These are phyloP conservation scores for Callopanchax toddi DNA, from an alignment of 2,113 vertebrate species.

Conservation along the genomic window DNA sequence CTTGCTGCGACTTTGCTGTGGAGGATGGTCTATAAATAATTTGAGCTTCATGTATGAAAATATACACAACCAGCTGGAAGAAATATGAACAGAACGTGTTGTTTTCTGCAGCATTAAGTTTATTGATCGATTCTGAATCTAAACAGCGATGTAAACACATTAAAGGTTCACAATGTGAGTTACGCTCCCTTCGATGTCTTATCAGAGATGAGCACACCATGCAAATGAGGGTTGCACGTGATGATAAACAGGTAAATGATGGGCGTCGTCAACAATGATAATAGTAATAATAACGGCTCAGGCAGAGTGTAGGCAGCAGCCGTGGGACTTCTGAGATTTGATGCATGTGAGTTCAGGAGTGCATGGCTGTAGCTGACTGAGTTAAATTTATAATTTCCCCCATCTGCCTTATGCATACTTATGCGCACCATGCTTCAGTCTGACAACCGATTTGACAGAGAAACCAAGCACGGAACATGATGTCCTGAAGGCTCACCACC, in stretches of 20 bases:
- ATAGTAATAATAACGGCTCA: conserved; percentile 13
- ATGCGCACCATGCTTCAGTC: conserved; percentile 60
- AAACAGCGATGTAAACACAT: conserved; percentile 4
- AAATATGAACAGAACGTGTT: background rate
- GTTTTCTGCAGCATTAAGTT: conserved; percentile 29
- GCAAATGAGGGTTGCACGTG: conserved; percentile 2
- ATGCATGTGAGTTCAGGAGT: conserved; percentile 40
- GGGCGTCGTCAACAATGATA: conserved; percentile 18
- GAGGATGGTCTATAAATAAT: conserved; percentile 1
- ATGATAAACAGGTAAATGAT: background rate
- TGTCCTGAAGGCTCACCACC: conserved; percentile 61
- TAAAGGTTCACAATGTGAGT: conserved; percentile 10
- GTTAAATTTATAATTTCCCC: conserved; percentile 58
- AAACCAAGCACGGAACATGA: conserved; percentile 52
- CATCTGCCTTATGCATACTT: conserved; percentile 64
- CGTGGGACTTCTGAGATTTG: conserved; percentile 15
- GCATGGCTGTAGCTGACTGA: conserved; percentile 32
- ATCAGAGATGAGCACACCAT: background rate
- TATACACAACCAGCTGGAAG: background rate
- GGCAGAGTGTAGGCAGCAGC: conserved; percentile 8
- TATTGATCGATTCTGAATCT: conserved; percentile 17
- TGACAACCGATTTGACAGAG: conserved; percentile 71
- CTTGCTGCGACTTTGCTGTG: background rate
- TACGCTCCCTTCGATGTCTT: conserved; percentile 5
- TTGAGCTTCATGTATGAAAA: background rate